These are phyloP conservation scores for Ceratosolen fusciceps DNA, from an alignment of 1,140 invertebrate species.

Conservation along the genomic window DNA sequence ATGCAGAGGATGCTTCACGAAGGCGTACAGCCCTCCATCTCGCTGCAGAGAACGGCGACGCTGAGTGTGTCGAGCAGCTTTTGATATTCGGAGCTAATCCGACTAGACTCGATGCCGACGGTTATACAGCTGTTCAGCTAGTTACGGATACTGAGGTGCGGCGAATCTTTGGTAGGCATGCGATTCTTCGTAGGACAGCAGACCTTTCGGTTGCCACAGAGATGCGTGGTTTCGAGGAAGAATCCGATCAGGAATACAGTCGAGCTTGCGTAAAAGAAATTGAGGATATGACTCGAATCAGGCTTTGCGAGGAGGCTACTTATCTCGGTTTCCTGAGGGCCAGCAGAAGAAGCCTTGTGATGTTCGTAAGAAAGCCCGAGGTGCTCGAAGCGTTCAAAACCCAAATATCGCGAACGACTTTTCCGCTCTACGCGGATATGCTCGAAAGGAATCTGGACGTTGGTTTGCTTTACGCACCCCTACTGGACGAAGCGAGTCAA, in stretches of 20 bases:
- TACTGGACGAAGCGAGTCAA: not conserved
- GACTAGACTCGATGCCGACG: constrained; percentile 69
- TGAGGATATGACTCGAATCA: not conserved
- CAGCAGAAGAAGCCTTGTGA: not conserved
- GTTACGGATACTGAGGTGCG: no score
- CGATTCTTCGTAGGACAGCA: not conserved
- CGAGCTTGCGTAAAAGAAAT: not conserved
- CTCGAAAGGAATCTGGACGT: not conserved
- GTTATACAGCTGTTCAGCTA: not conserved
- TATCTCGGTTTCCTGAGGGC: constrained; percentile 17
- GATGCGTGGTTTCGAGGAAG: not conserved
- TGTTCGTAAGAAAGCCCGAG: not conserved
- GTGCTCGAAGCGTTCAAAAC: not conserved
- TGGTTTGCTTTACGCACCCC: not conserved
- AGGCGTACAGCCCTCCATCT: not conserved
- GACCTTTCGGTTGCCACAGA: not conserved
- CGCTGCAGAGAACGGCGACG: not conserved
- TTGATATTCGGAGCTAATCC: constrained; percentile 7
- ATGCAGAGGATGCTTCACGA: not conserved
- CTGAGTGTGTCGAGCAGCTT: constrained; percentile 13
- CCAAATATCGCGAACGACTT: not conserved
- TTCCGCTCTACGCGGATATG: constrained; percentile 27
- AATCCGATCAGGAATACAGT: no score
- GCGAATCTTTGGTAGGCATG: not conserved
- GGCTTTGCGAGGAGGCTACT: not conserved